These are phyloP conservation scores for Acanthococcus lagerstroemiae DNA, from an alignment of 2,888 invertebrate species.

Conservation along the genomic window DNA sequence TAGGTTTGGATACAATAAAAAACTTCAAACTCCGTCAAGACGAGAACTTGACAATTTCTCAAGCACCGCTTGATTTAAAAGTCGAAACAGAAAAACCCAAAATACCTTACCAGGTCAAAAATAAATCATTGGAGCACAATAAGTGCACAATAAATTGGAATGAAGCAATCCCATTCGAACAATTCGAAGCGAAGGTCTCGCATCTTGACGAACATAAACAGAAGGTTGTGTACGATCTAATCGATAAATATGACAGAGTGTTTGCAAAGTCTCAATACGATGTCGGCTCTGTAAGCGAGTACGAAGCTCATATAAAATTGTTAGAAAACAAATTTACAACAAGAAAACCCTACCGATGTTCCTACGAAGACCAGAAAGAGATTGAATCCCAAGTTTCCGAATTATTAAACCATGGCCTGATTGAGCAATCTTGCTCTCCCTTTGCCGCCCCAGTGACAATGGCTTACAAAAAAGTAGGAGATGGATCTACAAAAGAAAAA, in stretches of 20 bases:
- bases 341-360: conserved; percentile 26
- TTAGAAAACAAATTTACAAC: not conserved
- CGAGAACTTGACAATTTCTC: conserved; percentile 7
- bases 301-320: conserved; percentile 5
- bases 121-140: too few species aligned
- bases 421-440: conserved; percentile 19
- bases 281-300: conserved; percentile 1
- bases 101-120: too few species aligned
- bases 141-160: not conserved
- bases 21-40: conserved; percentile 1
- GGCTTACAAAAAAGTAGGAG: conserved; percentile 12
- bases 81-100: too few species aligned
- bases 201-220: not conserved
- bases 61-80: not conserved
- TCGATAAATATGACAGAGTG: not conserved
- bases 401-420: conserved; percentile 8
- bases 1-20: not conserved
- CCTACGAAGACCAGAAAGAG: conserved; percentile 11
- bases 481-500: not conserved
- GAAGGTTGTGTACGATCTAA: not conserved
- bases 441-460: conserved; percentile 20
- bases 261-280: conserved; percentile 17
- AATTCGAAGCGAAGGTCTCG: not conserved
- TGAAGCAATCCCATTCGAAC: not conserved
- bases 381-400: conserved; percentile 21